Base-by-base conservation (phyloP, 2,113 vertebrate genomes). In the Aviceda subcristata region DNA sequence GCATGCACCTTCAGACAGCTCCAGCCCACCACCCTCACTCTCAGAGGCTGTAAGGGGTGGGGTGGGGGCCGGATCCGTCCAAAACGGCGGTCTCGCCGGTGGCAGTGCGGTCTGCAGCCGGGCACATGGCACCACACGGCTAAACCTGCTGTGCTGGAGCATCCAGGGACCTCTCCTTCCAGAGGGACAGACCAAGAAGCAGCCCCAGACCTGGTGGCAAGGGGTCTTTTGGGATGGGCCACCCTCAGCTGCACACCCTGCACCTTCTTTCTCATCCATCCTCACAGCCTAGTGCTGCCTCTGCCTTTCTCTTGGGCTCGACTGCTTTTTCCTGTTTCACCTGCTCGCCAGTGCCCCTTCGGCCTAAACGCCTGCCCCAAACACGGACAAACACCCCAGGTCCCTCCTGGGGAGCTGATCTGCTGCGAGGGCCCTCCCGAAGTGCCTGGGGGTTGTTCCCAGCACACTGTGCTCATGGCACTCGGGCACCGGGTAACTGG, bases 121-220 rank as follows among this genome's bases (percentile, higher is more conserved):
- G 56, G 36, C 50, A 29, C 3, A 3, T 8, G 69, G 62, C 62
- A 29, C 41, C 1, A 1, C 21, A 26, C 0, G 1, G 39, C 48
- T 62, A 46, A 79, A 27, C 20, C 22, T 26, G 24, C 43, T 29
- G 62, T 29, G 2, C 10, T 0, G 0, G n/a, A 48, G 62, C 12
- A 7, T 10, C 57, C 29, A 2, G 5, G 17, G 20, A 39, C 32
- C 26, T 39, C 15, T 53, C n/a, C 30, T 59, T 51, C 36, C 4
- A 1, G 24, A 41, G 38, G 27, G 14, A 57, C 20, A 27, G 48
- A 39, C 4, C 2, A 3, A 22, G 21, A 20, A 38, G 34, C 57
- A 51, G 57, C 34, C 74, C 60, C 71, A 34, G 79, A 38, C 36
- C 19, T 34, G 9, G 4, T 32, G 59, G 41, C 18, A 27, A 2